A percentile compares a stretch with the other conserved stretches of the same genome.
phyloP scores from a whole-genome alignment of 1,140 invertebrate genomes.

The Pseudomyrmex concolor region DNA sequence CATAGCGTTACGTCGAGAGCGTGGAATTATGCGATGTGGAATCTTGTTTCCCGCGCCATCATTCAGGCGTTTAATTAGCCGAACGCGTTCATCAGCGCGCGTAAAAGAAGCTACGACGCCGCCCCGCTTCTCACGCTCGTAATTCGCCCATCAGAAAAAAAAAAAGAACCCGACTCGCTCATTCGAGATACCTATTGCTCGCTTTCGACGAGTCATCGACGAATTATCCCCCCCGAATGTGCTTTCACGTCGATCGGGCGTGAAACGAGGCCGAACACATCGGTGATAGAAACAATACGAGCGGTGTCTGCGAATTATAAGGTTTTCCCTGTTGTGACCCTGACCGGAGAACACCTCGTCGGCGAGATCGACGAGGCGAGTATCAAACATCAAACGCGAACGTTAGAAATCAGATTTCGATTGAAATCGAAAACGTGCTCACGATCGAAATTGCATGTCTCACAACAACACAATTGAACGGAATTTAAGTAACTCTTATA shows the following conservation, averaged over 20 bases:
- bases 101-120: conserved; percentile 37
- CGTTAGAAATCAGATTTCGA: background rate
- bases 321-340: conserved; percentile 30
- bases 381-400: conserved; percentile 22
- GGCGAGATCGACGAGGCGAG: background rate
- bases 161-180: background rate
- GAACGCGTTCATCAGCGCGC: background rate
- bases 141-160: conserved; percentile 8
- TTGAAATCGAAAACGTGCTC: background rate
- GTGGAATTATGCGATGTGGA: conserved; percentile 62
- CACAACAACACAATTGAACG: no score
- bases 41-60: conserved; percentile 45
- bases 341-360: conserved; percentile 41
- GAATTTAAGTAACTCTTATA: no score
- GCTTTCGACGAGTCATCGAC: conserved; percentile 70
- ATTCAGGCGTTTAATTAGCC: conserved; percentile 38
- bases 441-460: no score
- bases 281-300: conserved; percentile 37
- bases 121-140: conserved; percentile 44
- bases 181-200: conserved; percentile 12
- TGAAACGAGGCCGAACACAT: conserved; percentile 62
- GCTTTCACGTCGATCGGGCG: conserved; percentile 70
- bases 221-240: conserved; percentile 50
- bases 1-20: conserved; percentile 52
- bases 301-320: conserved; percentile 43